Evolutionary conservation across 2,797 vertebrate species (phyloP).

Genomic region (Pangasius djambal): DNA sequence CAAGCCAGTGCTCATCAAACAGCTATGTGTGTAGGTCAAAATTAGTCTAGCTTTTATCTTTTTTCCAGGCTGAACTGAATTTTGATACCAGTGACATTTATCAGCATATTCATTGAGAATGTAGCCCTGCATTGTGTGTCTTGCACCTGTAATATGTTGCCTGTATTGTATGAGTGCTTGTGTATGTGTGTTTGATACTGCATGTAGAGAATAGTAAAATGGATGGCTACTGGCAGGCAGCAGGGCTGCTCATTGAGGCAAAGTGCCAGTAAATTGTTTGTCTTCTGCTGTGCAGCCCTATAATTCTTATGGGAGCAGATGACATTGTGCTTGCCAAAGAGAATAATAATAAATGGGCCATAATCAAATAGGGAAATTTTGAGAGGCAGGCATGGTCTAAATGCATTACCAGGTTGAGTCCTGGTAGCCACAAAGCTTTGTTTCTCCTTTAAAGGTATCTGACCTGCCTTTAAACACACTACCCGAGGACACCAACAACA

Average conservation of each 20-base stretch:
- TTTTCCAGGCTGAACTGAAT: background rate
- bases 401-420: slow-evolving; percentile 66
- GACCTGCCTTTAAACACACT: slow-evolving; percentile 52
- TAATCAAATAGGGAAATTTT: slow-evolving; percentile 81
- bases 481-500: slow-evolving; percentile 55
- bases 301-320: slow-evolving; percentile 85
- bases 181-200: slow-evolving; percentile 58
- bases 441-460: slow-evolving; percentile 54
- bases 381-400: slow-evolving; percentile 73
- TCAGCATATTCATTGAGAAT: background rate
- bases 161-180: slow-evolving; percentile 70
- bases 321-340: slow-evolving; percentile 85
- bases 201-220: slow-evolving; percentile 68
- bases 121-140: slow-evolving; percentile 59
- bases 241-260: slow-evolving; percentile 85
- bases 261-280: slow-evolving; percentile 90
- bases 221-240: slow-evolving; percentile 82
- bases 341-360: slow-evolving; percentile 85
- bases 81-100: background rate
- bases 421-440: slow-evolving; percentile 48
- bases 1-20: background rate
- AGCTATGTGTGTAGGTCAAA: background rate
- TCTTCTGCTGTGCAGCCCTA: slow-evolving; percentile 83
- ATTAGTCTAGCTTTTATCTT: background rate
- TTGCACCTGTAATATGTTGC: slow-evolving; percentile 66